These are phyloP conservation scores for Alosa alosa DNA, from an alignment of 2,113 vertebrate genomes.

Conservation along the genomic window DNA sequence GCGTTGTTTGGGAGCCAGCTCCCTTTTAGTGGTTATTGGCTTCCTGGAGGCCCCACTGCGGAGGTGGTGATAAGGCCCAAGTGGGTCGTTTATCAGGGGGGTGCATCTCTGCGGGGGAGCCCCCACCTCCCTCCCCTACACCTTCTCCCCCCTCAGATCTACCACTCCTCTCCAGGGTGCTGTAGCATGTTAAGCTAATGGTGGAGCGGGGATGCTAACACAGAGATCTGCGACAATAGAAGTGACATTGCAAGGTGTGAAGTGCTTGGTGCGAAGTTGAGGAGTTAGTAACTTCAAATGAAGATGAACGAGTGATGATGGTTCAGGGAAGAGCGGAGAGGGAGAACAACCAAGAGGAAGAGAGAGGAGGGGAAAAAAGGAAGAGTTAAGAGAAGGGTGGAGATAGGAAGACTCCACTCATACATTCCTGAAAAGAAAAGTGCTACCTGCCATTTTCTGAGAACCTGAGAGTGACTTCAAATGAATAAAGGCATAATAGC, in stretches of 20 bases:
- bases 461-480: neutral
- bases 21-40: constrained; percentile 50
- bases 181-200: constrained; percentile 28
- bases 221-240: constrained; percentile 21
- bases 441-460: neutral
- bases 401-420: neutral
- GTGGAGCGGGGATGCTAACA: constrained; percentile 31
- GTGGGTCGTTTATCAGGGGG: constrained; percentile 38
- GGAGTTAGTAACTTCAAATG: neutral
- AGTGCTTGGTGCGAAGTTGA: neutral
- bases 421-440: neutral
- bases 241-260: neutral
- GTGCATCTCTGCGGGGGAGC: constrained; percentile 27
- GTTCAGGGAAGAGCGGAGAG: neutral
- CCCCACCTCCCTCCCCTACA: constrained; percentile 18
- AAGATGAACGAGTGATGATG: neutral
- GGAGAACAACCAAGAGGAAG: neutral
- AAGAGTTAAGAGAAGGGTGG: neutral
- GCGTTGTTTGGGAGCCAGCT: constrained; percentile 16
- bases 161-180: constrained; percentile 25
- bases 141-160: neutral
- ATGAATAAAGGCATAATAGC: neutral
- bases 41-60: constrained; percentile 28
- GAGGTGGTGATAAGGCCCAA: constrained; percentile 44
- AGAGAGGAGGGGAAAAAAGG: neutral